Base-by-base conservation (phyloP, 2,888 invertebrate genomes). In the Drosophila fungiperda region DNA sequence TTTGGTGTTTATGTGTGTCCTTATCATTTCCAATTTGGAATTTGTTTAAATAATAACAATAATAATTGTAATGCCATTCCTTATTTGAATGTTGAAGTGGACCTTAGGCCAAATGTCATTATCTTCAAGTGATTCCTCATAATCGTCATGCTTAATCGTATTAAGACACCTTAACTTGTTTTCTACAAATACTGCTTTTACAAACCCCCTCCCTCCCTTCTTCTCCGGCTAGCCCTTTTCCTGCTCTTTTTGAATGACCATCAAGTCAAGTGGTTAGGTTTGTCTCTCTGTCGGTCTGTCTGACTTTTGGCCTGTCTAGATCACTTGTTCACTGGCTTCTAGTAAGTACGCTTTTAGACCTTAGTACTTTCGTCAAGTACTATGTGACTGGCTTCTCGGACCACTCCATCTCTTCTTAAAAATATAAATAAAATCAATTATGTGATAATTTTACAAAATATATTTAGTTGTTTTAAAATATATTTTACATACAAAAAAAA, bases 81-180 rank as follows among this genome's bases (percentile, higher is more conserved):
- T 52, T 63, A 50, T 67, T 48, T 57, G 58, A 42, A 57, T 40
- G 59, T 15, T 65, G 35, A 33, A 38, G 52, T 29, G 8, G 45
- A 23, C 23, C 58, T 68, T 70, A 58, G 67, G 58, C 50, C 68
- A 66, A 60, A 75, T 83, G 78, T 82, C 81, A 88, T 86, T 86
- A 86, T 84, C 76, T 70, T 69, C 54, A 73, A 90, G 90, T 88
- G 86, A 86, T 88, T 88, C 90, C 77, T 58, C 79, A 88, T 88
- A 90, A 87, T 90, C 87, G 79, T 74, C 87, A 77, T 86, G 79
- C 75, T 90, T 88, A 87, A 87, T 90, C 79, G 79, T 88, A 87
- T 87, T 87, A 89, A 87, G 90, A 86, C 90, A 90, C 87, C 84
- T 81, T 76, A 86, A 86, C 84, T 78, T 81, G 90, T 86, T 89